Evolutionary conservation across 37 sponge, comb jelly and placozoan species (phyloP), one percentile per base, ranked within the genome.

Genomic region (Chondrosia reniformis): DNA sequence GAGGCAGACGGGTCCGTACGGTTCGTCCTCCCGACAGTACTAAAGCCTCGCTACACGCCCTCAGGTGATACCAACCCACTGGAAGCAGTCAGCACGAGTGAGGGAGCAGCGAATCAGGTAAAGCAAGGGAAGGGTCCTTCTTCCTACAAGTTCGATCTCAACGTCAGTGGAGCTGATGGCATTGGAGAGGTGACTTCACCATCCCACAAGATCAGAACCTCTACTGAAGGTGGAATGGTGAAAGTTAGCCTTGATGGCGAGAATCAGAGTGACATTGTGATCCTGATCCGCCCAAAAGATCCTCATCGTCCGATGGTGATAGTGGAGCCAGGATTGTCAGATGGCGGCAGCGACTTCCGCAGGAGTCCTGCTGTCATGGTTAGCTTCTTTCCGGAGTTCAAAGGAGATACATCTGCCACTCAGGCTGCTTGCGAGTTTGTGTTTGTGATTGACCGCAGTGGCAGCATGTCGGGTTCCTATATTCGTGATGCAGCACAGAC

Each of bases 401-500:
- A 54, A 2, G 45, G 39, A 0, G 64, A 69, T 25, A 30, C 30
- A 25, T 31, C 54, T 55, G 49, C 46, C 13, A 28, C 62, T 32
- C 76, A 87, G 54, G 79, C 64, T 34, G 67, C 83, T 2, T 78
- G 91, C 46, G 92, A 91, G 82, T 87, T 84, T 25, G 44, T 91
- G 13, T 91, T 91, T 38, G 72, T 91, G 4, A 77, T 91, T 28
- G 87, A 91, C 39, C 77, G 84, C 24, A 91, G 92, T 78, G 92
- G 92, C 13, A 87, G 88, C 75, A 91, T 91, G 92, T 57, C 80
- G n/a, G 87, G 91, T 6, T 13, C 39, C 3, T 78, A 67, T 75
- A 91, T 91, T 56, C 33, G 22, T 25, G 80, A 84, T 56, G 87
- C 88, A 4, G 65, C 76, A 13, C 88, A 91, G 43, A 87, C 92